Percentiles rank a stretch among this genome's conserved stretches.
Evolutionary conservation across 2,888 invertebrate species (phyloP).

Genomic region (Unio pictorum): DNA sequence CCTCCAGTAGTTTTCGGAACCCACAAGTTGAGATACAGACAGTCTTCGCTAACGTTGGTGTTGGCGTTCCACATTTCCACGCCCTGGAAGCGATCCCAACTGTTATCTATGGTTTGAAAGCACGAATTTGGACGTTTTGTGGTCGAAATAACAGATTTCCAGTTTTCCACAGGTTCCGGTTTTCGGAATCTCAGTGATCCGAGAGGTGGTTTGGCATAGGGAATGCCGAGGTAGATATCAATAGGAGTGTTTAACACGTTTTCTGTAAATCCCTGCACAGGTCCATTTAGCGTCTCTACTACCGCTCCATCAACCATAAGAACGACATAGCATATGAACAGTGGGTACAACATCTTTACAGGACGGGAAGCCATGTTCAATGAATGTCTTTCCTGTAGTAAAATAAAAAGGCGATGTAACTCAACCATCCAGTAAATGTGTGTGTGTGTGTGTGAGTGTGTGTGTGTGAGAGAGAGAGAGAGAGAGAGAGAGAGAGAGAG

Average conservation of each 20-base stretch:
- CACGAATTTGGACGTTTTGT: constrained; percentile 88
- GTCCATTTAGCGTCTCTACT: constrained; percentile 23
- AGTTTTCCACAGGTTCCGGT: constrained; percentile 88
- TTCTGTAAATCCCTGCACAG: constrained; percentile 19
- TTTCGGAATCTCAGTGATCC: constrained; percentile 86
- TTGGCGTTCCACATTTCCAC: constrained; percentile 99
- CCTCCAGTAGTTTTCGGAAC: constrained; percentile 76
- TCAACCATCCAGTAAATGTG: too few species aligned
- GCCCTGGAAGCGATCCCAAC: constrained; percentile 90
- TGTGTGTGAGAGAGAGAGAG: too few species aligned
- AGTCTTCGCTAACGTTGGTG: constrained; percentile 94
- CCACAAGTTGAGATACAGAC: constrained; percentile 95
- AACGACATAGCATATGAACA: too few species aligned
- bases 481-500: too few species aligned
- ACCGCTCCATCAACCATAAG: neutral
- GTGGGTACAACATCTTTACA: too few species aligned
- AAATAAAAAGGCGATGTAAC: too few species aligned
- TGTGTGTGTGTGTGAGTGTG: too few species aligned
- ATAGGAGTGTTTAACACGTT: constrained; percentile 71
- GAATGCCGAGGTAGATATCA: constrained; percentile 90
- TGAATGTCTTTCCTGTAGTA: too few species aligned
- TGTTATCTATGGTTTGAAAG: constrained; percentile 87
- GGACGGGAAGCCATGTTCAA: too few species aligned
- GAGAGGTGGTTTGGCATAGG: constrained; percentile 91
- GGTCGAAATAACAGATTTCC: constrained; percentile 89